Conservation (phyloP, 1,140 invertebrate species). For the Lepidurus packardi region DNA sequence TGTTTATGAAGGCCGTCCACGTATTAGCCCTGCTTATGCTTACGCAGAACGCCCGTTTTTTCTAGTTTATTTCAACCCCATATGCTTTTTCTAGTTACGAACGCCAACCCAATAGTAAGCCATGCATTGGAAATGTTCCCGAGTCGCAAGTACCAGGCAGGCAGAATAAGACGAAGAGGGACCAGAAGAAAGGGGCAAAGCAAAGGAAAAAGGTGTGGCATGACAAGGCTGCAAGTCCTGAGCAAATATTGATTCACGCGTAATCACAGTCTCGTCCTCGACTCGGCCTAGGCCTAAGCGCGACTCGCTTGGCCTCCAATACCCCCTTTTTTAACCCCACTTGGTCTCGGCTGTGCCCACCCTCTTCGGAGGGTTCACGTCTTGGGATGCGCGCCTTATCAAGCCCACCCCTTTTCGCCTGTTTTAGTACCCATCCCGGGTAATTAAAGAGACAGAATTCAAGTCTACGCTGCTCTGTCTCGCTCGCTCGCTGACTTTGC, state of each 20-base stretch:
- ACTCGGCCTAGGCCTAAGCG: constrained; percentile 5
- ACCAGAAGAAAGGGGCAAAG: background rate
- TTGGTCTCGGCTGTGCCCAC: background rate
- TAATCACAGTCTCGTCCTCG: constrained; percentile 15
- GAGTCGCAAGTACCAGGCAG: background rate
- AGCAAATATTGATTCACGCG: constrained; percentile 21
- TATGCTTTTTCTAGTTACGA: too few relatives aligned
- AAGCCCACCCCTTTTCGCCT: constrained; percentile 8
- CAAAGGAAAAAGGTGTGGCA: constrained; percentile 14
- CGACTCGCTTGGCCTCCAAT: background rate
- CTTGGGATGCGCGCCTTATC: background rate
- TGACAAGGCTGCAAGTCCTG: constrained; percentile 17
- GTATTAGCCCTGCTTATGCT: background rate
- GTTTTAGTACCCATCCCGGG: background rate
- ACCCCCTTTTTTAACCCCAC: background rate
- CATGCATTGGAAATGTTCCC: too few relatives aligned
- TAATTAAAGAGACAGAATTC: constrained; percentile 7
- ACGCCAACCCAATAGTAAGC: too few relatives aligned
- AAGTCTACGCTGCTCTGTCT: background rate
- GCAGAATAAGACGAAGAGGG: background rate
- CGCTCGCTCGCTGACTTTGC: background rate
- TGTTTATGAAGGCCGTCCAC: background rate
- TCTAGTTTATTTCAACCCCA: too few relatives aligned
- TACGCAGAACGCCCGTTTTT: background rate
- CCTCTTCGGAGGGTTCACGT: background rate